These are phyloP conservation scores for Eledona agricola DNA, from an alignment of 2,888 invertebrate species.

Conservation along the genomic window DNA sequence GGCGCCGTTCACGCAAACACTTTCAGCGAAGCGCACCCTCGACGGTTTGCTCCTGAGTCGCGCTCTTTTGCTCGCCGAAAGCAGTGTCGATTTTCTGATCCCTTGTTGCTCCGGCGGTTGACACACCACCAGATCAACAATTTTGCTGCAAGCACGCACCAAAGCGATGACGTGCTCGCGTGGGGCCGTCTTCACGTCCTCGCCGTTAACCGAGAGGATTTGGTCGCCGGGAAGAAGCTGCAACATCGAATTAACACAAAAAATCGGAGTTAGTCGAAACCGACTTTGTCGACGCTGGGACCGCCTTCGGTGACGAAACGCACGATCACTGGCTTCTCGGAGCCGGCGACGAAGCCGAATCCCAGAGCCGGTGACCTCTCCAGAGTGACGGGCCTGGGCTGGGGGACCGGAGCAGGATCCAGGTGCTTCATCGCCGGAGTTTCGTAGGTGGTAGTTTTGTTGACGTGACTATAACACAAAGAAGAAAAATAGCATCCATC, in stretches of 20 bases:
- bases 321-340: conserved; percentile 91
- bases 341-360: conserved; percentile 96
- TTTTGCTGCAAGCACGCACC: conserved; percentile 81
- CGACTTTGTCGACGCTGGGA: conserved; percentile 86
- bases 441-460: conserved; percentile 91
- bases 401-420: conserved; percentile 75
- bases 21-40: conserved; percentile 88
- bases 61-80: conserved; percentile 89
- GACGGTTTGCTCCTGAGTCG: conserved; percentile 82
- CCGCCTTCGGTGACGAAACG: conserved; percentile 90
- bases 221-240: conserved; percentile 89
- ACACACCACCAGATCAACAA: conserved; percentile 81
- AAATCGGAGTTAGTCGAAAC: neutral
- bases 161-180: conserved; percentile 89
- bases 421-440: conserved; percentile 73
- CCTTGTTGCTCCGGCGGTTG: conserved; percentile 73
- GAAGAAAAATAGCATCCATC: no score
- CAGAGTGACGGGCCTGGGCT: conserved; percentile 79
- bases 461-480: conserved; percentile 73
- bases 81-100: conserved; percentile 80
- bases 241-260: conserved; percentile 39
- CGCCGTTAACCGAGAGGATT: conserved; percentile 88
- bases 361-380: conserved; percentile 81
- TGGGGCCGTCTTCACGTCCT: conserved; percentile 86
- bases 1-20: conserved; percentile 85